Percentiles rank a stretch among this genome's conserved stretches.
These are phyloP conservation scores for Sarcophaga subvicina DNA, from an alignment of 2,888 invertebrate genomes.

Conservation along the genomic window DNA sequence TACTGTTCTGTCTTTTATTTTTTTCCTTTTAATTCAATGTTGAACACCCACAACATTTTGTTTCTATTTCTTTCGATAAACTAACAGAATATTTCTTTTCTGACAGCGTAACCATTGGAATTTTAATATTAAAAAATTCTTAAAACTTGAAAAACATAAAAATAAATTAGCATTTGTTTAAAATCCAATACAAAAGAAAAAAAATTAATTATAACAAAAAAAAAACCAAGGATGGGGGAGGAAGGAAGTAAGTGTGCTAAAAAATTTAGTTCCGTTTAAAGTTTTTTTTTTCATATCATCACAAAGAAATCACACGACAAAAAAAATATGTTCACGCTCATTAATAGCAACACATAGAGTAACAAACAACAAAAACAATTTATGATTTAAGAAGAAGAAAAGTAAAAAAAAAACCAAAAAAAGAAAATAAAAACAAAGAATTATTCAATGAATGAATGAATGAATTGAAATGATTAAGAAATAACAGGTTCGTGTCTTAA, in stretches of 20 bases:
- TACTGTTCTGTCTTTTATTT: no score
- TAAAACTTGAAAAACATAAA: not conserved
- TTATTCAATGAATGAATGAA: not conserved
- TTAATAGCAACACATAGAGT: not conserved
- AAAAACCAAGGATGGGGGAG: not conserved
- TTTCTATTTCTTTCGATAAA: no score
- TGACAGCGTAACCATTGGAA: not conserved
- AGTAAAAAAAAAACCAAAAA: not conserved
- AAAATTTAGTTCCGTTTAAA: slow-evolving; percentile 26
- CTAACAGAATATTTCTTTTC: no score
- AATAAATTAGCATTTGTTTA: not conserved
- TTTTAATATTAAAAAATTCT: not conserved
- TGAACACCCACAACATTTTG: not conserved
- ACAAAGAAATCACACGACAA: no score
- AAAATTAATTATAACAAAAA: not conserved
- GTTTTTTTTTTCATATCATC: not conserved
- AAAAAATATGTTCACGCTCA: no score
- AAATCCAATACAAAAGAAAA: not conserved
- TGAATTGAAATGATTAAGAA: not conserved
- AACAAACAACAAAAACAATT: not conserved
- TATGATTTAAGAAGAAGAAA: slow-evolving; percentile 1
- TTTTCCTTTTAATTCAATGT: not conserved
- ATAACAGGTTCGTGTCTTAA: slow-evolving; percentile 25
- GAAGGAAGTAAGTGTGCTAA: slow-evolving; percentile 2
- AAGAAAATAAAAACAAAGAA: not conserved